phyloP scores from a whole-genome alignment of 2,888 invertebrate species.

The Netelia virgata region DNA sequence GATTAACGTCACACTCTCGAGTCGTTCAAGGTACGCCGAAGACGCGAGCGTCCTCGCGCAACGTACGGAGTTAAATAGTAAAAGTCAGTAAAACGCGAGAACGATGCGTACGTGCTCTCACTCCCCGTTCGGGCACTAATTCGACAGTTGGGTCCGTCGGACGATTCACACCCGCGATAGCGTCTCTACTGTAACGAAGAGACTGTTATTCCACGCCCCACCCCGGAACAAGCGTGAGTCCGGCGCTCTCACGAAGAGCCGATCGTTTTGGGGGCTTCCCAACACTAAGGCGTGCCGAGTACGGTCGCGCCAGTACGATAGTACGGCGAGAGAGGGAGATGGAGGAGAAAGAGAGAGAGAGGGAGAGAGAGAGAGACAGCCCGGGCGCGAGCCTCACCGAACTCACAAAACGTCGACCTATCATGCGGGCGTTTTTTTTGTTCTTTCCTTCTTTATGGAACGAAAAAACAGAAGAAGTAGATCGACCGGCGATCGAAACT shows the following conservation, averaged over 20 bases:
- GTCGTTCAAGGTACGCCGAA: slow-evolving; percentile 25
- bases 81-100: neutral
- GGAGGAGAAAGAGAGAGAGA: neutral
- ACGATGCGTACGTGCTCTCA: neutral
- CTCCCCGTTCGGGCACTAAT: neutral
- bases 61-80: too few species aligned
- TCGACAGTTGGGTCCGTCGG: neutral
- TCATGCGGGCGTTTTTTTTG: slow-evolving; percentile 13
- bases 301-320: slow-evolving; percentile 7
- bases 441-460: neutral
- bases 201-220: slow-evolving; percentile 64
- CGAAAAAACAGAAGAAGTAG: neutral
- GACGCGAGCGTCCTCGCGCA: slow-evolving; percentile 44
- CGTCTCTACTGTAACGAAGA: neutral
- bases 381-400: slow-evolving; percentile 51
- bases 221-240: slow-evolving; percentile 58
- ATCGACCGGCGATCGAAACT: neutral
- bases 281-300: slow-evolving; percentile 58
- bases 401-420: slow-evolving; percentile 35
- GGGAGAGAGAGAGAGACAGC: slow-evolving; percentile 1
- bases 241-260: slow-evolving; percentile 7
- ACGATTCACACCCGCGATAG: neutral
- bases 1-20: slow-evolving; percentile 39
- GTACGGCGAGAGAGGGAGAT: neutral
- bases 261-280: slow-evolving; percentile 68